Evolutionary conservation across 2,888 invertebrate species (phyloP), one percentile per base, ranked within the genome.

Genomic region (Apantesis nais): DNA sequence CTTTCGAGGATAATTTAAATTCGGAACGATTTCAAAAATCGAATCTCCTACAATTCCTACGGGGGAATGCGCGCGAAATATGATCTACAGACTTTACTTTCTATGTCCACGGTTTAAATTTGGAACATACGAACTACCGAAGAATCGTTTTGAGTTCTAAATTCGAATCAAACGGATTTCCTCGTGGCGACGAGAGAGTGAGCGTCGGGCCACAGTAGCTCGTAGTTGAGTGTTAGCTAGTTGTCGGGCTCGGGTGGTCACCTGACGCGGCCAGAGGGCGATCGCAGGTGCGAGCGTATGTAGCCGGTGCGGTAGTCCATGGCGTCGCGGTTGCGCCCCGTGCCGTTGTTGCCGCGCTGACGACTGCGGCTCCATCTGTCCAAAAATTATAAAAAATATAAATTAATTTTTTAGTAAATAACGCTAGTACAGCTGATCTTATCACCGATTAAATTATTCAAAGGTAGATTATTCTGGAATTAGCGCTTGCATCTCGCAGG

Each of bases 211-310:
- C 72, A 72, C 63, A 72, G 66, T 62, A 72, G 72, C 11, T 69
- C 69, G 69, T 63, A 66, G 69, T 66, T 52, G 25, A 63, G 58
- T 37, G 72, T 52, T 60, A 48, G 72, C 69, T 69, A 73, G 69
- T 64, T 60, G 77, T 48, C 63, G 67, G 81, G 76, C 76, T 76
- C 73, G 76, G 88, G 90, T 95, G 96, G 97, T 98, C 97, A 98
- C 97, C 98, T 97, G 92, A 98, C 98, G 93, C 98, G 97, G 89
- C 98, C 98, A 79, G 98, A 98, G 66, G 98, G 98, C 86, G 98
- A 98, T 83, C 98, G 97, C 85, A 99, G 96, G 93, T 98, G 98
- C 80, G 98, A 98, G 85, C 98, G 97, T 91, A 98, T 98, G 95
- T 98, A 98, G 76, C 98, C 98, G 63, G 98, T 97, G 85, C 97